These are phyloP conservation scores for Scaptomyza cyrtandrae DNA, from an alignment of 2,888 invertebrate species.

Conservation along the genomic window DNA sequence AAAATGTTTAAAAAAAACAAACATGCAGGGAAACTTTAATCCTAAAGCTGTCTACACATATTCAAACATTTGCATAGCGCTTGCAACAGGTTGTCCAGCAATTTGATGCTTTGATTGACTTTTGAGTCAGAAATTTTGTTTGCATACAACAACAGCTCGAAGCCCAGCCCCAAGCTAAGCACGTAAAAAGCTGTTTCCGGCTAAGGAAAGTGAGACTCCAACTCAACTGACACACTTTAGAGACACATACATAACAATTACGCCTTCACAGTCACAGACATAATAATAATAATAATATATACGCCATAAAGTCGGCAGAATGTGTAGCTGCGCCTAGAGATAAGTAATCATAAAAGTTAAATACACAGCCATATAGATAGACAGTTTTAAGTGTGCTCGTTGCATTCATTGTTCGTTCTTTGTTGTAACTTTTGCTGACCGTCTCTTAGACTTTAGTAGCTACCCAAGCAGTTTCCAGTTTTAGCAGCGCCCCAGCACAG, in stretches of 20 bases:
- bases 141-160: slow-evolving; percentile 5
- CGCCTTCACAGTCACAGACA: slow-evolving; percentile 57
- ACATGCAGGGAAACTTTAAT: slow-evolving; percentile 6
- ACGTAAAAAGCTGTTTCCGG: slow-evolving; percentile 54
- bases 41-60: slow-evolving; percentile 11
- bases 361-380: slow-evolving; percentile 3
- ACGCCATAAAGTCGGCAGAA: slow-evolving; percentile 29
- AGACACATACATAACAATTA: slow-evolving; percentile 52
- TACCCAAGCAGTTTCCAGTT: neutral
- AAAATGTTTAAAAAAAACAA: slow-evolving; percentile 14
- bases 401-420: slow-evolving; percentile 71
- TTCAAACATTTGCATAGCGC: slow-evolving; percentile 33
- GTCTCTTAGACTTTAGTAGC: slow-evolving; percentile 56
- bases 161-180: slow-evolving; percentile 23
- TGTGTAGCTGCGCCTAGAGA: slow-evolving; percentile 42
- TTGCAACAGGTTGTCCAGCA: slow-evolving; percentile 27
- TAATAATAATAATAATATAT: slow-evolving; percentile 58
- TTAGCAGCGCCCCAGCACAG: slow-evolving; percentile 34
- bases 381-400: slow-evolving; percentile 10
- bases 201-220: slow-evolving; percentile 35
- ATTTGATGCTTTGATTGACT: slow-evolving; percentile 52
- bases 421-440: slow-evolving; percentile 70
- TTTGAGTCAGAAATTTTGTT: slow-evolving; percentile 24
- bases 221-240: slow-evolving; percentile 47
- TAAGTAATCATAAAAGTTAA: slow-evolving; percentile 64